Evolutionary conservation across 2,888 invertebrate genomes (phyloP).

Genomic region (Parelbella ahira): DNA sequence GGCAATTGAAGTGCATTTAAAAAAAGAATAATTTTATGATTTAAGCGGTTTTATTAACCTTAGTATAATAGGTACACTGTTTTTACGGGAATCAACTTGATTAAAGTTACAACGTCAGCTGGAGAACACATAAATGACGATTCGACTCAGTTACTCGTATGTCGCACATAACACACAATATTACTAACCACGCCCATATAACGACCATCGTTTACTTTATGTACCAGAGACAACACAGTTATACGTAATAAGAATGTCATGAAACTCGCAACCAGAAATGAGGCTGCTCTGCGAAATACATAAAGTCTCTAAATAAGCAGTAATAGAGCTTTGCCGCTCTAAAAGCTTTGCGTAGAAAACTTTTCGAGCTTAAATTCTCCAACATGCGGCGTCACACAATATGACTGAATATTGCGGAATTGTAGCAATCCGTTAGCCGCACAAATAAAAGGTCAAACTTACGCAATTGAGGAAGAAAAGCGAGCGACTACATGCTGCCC

Average conservation of each 20-base stretch:
- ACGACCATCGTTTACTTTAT: constrained; percentile 3
- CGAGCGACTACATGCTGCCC: constrained; percentile 63
- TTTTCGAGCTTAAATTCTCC: constrained; percentile 40
- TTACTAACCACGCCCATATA: constrained; percentile 3
- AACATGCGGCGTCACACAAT: too few relatives aligned
- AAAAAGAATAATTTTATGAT: too few relatives aligned
- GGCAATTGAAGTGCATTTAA: too few relatives aligned
- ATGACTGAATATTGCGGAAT: constrained; percentile 38
- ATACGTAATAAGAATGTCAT: constrained; percentile 39
- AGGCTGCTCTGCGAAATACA: constrained; percentile 49
- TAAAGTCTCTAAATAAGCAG: constrained; percentile 47
- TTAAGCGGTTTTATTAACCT: too few relatives aligned
- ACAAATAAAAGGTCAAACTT: constrained; percentile 63
- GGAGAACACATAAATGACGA: constrained; percentile 5
- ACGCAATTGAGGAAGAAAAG: constrained; percentile 50
- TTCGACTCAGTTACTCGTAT: constrained; percentile 5
- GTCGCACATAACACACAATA: constrained; percentile 4
- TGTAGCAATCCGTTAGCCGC: constrained; percentile 38
- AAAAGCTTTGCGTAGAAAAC: constrained; percentile 43
- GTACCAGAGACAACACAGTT: constrained; percentile 1
- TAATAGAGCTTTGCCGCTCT: constrained; percentile 49
- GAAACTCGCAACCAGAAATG: constrained; percentile 32
- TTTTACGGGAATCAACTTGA: constrained; percentile 6
- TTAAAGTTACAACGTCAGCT: constrained; percentile 2
- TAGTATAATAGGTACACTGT: too few relatives aligned